Percentiles rank a stretch among this genome's conserved stretches.
Evolutionary conservation across 1,140 invertebrate species (phyloP).

Genomic region (Eriocheir sinensis): DNA sequence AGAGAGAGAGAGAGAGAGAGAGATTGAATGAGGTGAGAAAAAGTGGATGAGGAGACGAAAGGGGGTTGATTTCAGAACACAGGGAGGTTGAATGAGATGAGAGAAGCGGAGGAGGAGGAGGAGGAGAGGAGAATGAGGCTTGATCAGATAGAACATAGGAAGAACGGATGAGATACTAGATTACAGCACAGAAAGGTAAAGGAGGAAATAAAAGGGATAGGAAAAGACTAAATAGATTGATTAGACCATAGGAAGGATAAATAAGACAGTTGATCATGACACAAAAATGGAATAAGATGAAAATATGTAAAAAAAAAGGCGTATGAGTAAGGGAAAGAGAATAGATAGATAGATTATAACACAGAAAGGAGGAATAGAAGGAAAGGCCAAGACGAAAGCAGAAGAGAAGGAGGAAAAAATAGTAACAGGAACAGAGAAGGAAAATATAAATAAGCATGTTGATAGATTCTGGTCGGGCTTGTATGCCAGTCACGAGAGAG

Average conservation of each 20-base stretch:
- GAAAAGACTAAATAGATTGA: too few species aligned
- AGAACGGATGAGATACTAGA: too few species aligned
- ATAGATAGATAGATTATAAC: not conserved
- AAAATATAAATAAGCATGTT: not conserved
- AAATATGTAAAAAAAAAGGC: not conserved
- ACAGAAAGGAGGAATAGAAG: not conserved
- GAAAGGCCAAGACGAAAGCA: not conserved
- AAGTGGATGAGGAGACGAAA: not conserved
- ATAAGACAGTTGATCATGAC: too few species aligned
- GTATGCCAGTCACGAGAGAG: too few species aligned
- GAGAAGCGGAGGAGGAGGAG: not conserved
- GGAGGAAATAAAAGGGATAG: too few species aligned
- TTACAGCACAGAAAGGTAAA: too few species aligned
- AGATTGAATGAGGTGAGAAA: not conserved
- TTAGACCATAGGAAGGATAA: too few species aligned
- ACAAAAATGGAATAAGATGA: not conserved
- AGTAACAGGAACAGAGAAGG: not conserved
- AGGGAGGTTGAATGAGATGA: not conserved
- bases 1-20: conserved; percentile 21
- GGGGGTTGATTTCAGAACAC: not conserved
- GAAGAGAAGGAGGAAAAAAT: conserved; percentile 5
- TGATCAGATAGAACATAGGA: not conserved
- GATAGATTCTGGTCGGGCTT: not conserved
- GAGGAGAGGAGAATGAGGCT: not conserved
- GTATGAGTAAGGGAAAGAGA: not conserved